These are phyloP conservation scores for Callipepla californica DNA, from an alignment of 2,113 vertebrate species.

Conservation along the genomic window DNA sequence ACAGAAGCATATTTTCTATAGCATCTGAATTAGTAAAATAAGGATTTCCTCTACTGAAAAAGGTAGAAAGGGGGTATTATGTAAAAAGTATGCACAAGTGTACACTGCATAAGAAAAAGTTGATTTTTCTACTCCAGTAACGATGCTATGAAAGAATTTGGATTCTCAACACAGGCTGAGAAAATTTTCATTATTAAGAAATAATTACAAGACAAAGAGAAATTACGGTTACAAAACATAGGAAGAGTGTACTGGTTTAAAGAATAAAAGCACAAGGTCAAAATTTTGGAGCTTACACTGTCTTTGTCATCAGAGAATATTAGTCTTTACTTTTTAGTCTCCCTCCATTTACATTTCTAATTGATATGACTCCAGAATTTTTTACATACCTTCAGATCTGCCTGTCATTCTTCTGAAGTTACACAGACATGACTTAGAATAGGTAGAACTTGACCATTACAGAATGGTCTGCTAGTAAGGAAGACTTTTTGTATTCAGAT, in stretches of 20 bases:
- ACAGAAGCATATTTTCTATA: not conserved
- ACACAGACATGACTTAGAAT: not conserved
- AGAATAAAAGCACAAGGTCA: not conserved
- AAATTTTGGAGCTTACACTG: not conserved
- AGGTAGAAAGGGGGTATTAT: not conserved
- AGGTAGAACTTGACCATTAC: not conserved
- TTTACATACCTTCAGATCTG: not conserved
- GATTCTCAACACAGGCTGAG: not conserved
- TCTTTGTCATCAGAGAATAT: not conserved
- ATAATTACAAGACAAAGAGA: not conserved
- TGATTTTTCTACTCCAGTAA: not conserved
- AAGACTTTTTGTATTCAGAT: not conserved
- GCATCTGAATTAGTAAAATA: slow-evolving; percentile 11
- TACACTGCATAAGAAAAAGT: not conserved
- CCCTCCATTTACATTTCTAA: not conserved
- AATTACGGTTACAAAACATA: not conserved
- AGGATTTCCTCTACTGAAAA: not conserved
- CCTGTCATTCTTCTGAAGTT: not conserved
- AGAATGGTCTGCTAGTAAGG: not conserved
- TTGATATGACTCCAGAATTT: not conserved
- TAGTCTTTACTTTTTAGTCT: not conserved
- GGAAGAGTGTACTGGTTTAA: not conserved
- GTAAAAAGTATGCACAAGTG: not conserved
- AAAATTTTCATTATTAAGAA: not conserved
- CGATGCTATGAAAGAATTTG: not conserved